Conservation (phyloP, 2,797 vertebrate species). For the Moxostoma hubbsi region DNA sequence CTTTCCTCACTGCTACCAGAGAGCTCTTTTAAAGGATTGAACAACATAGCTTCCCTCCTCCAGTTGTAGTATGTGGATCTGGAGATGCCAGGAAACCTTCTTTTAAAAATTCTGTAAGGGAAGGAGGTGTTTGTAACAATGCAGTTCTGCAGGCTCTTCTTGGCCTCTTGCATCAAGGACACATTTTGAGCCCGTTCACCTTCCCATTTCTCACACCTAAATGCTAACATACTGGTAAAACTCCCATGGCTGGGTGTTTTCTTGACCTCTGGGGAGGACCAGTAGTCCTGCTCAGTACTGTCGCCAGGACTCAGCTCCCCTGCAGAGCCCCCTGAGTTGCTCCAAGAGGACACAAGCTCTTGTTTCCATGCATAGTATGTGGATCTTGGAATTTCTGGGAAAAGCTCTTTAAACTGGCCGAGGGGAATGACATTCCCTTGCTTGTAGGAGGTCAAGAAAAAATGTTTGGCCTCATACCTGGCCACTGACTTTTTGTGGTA, state of each 20-base stretch:
- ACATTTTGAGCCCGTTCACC: conserved; percentile 73
- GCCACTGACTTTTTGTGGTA: conserved; percentile 87
- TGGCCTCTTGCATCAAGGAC: conserved; percentile 90
- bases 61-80: conserved; percentile 97
- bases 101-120: conserved; percentile 91
- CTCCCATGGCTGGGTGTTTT: conserved; percentile 66
- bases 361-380: conserved; percentile 98
- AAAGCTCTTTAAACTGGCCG: conserved; percentile 89
- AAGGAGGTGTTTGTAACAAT: conserved; percentile 88
- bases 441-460: conserved; percentile 88
- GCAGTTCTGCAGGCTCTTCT: conserved; percentile 88
- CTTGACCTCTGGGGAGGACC: conserved; percentile 76
- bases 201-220: conserved; percentile 65
- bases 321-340: conserved; percentile 71
- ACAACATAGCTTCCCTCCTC: conserved; percentile 89
- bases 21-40: conserved; percentile 70
- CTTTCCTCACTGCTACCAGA: conserved; percentile 73
- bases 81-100: conserved; percentile 91
- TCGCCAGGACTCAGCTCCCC: conserved; percentile 74
- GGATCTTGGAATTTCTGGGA: conserved; percentile 92
- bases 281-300: conserved; percentile 76
- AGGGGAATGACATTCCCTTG: conserved; percentile 87
- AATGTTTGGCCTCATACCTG: conserved; percentile 93
- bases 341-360: conserved; percentile 81
- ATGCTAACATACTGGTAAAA: conserved; percentile 71